Evolutionary conservation across 2,797 vertebrate genomes (phyloP).

Genomic region (Myotis pilosus): DNA sequence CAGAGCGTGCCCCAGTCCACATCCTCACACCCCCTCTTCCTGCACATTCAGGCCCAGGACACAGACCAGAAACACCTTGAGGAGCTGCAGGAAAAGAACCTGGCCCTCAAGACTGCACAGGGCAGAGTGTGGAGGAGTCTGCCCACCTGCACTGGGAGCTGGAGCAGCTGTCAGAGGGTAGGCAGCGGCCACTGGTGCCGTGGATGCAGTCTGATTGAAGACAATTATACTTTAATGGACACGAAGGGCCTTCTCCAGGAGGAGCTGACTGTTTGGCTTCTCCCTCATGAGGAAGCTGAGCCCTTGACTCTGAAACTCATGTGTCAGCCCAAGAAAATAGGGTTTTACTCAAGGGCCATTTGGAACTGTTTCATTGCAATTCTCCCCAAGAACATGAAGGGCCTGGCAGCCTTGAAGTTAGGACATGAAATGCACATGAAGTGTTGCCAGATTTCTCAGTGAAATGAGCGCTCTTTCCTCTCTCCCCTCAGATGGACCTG

Average conservation of each 20-base stretch:
- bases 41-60: constrained; percentile 89
- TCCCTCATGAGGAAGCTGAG: too few relatives aligned
- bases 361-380: neutral
- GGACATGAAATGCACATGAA: too few relatives aligned
- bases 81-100: constrained; percentile 96
- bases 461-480: too few relatives aligned
- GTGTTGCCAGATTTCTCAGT: too few relatives aligned
- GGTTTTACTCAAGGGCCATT: constrained; percentile 39
- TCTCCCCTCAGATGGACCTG: too few relatives aligned
- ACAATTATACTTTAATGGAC: too few relatives aligned
- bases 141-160: constrained; percentile 97
- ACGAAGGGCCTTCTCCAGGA: too few relatives aligned
- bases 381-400: neutral
- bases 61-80: constrained; percentile 93
- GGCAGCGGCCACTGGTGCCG: neutral
- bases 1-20: too few relatives aligned
- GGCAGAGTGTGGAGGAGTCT: constrained; percentile 98
- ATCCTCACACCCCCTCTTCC: neutral
- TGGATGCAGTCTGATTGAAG: too few relatives aligned
- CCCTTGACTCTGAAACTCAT: neutral
- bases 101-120: constrained; percentile 95
- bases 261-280: too few relatives aligned
- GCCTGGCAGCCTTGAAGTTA: too few relatives aligned
- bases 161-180: constrained; percentile 92
- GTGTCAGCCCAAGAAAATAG: neutral